Evolutionary conservation across 2,888 invertebrate species (phyloP).

Genomic region (Cosmorhoe ocellata): DNA sequence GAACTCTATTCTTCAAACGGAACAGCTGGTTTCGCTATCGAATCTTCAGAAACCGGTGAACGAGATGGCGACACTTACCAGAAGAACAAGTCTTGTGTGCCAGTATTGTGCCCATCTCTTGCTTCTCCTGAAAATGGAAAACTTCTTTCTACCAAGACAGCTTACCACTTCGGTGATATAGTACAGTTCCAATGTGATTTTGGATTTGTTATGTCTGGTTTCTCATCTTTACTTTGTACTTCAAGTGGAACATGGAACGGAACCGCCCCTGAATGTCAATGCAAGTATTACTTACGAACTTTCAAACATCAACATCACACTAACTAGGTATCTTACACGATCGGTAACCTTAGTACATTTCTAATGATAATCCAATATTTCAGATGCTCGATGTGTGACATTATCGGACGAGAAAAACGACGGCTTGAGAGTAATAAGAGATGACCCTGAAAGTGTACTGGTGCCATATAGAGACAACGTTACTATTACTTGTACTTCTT

Average conservation of each 20-base stretch:
- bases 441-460: conserved; percentile 91
- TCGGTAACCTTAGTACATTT: not conserved
- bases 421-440: conserved; percentile 89
- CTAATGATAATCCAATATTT: conserved; percentile 29
- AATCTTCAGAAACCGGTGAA: conserved; percentile 91
- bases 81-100: conserved; percentile 97
- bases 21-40: conserved; percentile 93
- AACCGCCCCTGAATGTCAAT: conserved; percentile 95
- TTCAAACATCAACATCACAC: too few relatives aligned
- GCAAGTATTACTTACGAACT: too few relatives aligned
- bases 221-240: conserved; percentile 92
- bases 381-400: conserved; percentile 95
- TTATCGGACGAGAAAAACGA: conserved; percentile 94
- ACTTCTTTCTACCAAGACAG: conserved; percentile 89
- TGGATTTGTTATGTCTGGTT: conserved; percentile 95
- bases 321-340: too few relatives aligned
- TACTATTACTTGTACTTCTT: conserved; percentile 90
- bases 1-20: conserved; percentile 94
- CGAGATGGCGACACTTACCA: conserved; percentile 94
- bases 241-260: conserved; percentile 97
- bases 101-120: conserved; percentile 92
- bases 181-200: conserved; percentile 97
- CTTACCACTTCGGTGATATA: conserved; percentile 94
- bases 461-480: conserved; percentile 96
- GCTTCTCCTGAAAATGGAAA: conserved; percentile 92